Evolutionary conservation across 2,888 invertebrate species (phyloP), one percentile per base, ranked within the genome.

Genomic region (Omphaloscelis lunosa): DNA sequence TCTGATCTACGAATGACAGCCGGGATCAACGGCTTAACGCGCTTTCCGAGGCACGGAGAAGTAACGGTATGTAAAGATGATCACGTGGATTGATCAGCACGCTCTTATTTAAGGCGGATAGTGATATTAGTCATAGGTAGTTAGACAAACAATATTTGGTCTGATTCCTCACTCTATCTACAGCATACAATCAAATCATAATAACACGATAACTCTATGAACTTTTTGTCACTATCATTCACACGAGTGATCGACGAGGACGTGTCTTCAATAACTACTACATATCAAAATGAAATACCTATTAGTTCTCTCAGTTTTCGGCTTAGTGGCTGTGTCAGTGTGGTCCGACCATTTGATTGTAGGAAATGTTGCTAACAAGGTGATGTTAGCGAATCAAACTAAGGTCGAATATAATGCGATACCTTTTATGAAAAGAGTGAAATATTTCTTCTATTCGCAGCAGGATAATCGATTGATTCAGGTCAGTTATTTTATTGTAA

Each of bases 341-440:
- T 56, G 29, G 2, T 68, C 76, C 2, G 68, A 87, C 0, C 86
- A 87, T 72, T 65, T 88, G 7, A 59, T 88, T 0, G 70, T 88
- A 0, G 88, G 88, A 0, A 88, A 88, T 73, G 66, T 88, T 2
- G 48, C 80, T 0, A 79, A 87, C 17, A 72, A 27, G 0, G 88
- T 86, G 0, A 0, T 69, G 0, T 17, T 88, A 11, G 82, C 70
- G 0, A 89, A 95, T 4, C 90, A 91, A 6, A 90, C 90, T 0
- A 48, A 45, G 2, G 78, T 95, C 0, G 86, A 92, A 65, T 96
- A 96, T 74, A 95, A 93, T 65, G 94, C 96, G 0, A 89, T 92
- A 11, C 94, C 94, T 0, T 93, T 96, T 45, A 87, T 93, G 15
- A 96, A 96, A 67, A 88, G 96, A 51, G 95, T 96, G 0, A 96